Evolutionary conservation across 1,140 invertebrate species (phyloP).

Genomic region (Microplitis demolitor): DNA sequence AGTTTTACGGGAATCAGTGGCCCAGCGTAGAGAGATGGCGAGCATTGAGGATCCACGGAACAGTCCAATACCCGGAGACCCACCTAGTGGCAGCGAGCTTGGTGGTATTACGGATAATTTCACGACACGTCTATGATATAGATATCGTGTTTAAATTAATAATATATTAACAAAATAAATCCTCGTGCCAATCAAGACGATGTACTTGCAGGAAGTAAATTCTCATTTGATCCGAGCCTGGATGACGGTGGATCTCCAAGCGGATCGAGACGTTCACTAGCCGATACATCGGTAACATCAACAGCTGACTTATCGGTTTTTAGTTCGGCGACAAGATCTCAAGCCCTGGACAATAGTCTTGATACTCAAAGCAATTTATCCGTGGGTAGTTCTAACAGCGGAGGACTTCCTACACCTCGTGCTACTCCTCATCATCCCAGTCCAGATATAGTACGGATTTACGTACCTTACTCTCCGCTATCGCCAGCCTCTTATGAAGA

Average conservation of each 20-base stretch:
- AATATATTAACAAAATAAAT: not conserved
- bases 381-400: constrained; percentile 67
- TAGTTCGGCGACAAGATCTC: constrained; percentile 73
- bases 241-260: constrained; percentile 71
- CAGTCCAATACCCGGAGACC: constrained; percentile 49
- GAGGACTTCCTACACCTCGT: constrained; percentile 69
- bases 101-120: constrained; percentile 51
- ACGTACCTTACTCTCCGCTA: constrained; percentile 71
- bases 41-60: constrained; percentile 50
- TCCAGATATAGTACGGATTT: constrained; percentile 76
- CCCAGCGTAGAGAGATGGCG: constrained; percentile 63
- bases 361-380: constrained; percentile 77
- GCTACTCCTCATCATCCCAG: constrained; percentile 67
- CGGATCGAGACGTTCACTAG: constrained; percentile 76
- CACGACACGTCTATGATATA: constrained; percentile 10
- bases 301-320: constrained; percentile 81
- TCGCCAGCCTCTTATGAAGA: constrained; percentile 65
- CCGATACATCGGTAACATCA: constrained; percentile 82
- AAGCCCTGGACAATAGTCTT: constrained; percentile 73
- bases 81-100: constrained; percentile 51
- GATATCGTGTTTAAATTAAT: constrained; percentile 12
- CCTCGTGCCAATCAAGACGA: constrained; percentile 26
- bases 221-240: constrained; percentile 71
- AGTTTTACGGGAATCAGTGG: constrained; percentile 57
- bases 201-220: constrained; percentile 64